phyloP scores from a whole-genome alignment of 2,113 vertebrate species.

The Rhinichthys klamathensis region DNA sequence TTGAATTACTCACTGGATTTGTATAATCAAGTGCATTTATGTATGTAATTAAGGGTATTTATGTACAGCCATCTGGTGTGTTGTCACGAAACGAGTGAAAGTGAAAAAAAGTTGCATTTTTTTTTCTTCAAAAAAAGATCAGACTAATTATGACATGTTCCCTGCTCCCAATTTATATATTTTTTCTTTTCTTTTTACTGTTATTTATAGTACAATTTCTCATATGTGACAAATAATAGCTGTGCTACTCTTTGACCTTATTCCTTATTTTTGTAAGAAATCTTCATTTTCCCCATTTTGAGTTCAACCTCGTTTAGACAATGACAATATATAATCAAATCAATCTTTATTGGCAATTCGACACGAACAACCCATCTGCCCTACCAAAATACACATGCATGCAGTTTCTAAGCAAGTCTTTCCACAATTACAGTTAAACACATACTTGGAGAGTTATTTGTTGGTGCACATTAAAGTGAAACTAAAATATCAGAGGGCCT shows the following conservation, averaged over 20 bases:
- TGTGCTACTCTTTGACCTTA: not conserved
- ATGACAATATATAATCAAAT: slow-evolving; percentile 46
- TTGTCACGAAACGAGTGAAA: too few species aligned
- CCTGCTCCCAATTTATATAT: not conserved
- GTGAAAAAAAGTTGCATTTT: too few species aligned
- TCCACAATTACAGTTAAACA: slow-evolving; percentile 76
- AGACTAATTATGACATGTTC: not conserved
- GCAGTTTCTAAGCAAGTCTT: slow-evolving; percentile 84
- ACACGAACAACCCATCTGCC: slow-evolving; percentile 88
- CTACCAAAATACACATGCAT: slow-evolving; percentile 93
- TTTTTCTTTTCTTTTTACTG: too few species aligned
- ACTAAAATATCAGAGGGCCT: slow-evolving; percentile 33
- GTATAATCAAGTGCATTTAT: too few species aligned
- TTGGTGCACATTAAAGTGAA: slow-evolving; percentile 46
- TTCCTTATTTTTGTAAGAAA: not conserved
- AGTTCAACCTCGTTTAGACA: not conserved
- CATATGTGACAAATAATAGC: not conserved
- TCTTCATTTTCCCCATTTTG: fast-evolving
- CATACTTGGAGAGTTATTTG: slow-evolving; percentile 65
- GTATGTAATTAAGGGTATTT: too few species aligned
- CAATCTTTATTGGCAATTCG: slow-evolving; percentile 78
- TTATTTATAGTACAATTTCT: not conserved
- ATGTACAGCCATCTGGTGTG: too few species aligned
- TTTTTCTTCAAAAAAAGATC: too few species aligned
- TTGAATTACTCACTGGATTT: too few species aligned